These are phyloP conservation scores for Butorides virescens DNA, from an alignment of 2,113 vertebrate genomes.

Conservation along the genomic window DNA sequence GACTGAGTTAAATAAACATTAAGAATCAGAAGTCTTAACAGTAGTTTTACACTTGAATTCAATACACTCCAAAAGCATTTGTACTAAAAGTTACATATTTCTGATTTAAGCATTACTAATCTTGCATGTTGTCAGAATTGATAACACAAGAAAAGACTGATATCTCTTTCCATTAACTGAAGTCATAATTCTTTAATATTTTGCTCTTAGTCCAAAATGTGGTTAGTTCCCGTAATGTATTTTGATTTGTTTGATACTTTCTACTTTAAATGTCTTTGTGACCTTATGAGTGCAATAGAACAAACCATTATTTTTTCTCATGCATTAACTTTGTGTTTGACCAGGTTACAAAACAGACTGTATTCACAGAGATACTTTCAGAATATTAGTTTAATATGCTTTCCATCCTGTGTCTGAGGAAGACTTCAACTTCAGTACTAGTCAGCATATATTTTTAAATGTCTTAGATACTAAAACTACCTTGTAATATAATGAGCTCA, in stretches of 20 bases:
- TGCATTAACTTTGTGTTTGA: not conserved
- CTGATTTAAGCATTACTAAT: not conserved
- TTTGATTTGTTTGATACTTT: not conserved
- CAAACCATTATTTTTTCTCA: not conserved
- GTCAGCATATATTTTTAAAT: constrained; percentile 5
- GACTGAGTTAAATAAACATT: not conserved
- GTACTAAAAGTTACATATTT: not conserved
- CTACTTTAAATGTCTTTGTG: not conserved
- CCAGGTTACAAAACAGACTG: not conserved
- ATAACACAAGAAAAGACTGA: not conserved
- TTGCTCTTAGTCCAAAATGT: not conserved
- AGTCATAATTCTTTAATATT: not conserved
- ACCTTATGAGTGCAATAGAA: not conserved
- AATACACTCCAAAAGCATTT: not conserved
- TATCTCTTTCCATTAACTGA: not conserved
- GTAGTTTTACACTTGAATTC: not conserved
- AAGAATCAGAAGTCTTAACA: not conserved
- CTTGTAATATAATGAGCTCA: constrained; percentile 61
- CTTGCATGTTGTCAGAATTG: not conserved
- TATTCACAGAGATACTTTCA: not conserved
- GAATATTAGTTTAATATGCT: constrained; percentile 15
- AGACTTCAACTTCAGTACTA: constrained; percentile 15
- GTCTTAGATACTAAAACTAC: constrained; percentile 38
- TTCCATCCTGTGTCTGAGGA: constrained; percentile 13
- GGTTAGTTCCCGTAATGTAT: not conserved